Evolutionary conservation across 30 jellyfish, hydroid and myxozoan genomes (phyloP), one percentile per base, ranked within the genome.

Genomic region (Pseudorhiza aurosa): DNA sequence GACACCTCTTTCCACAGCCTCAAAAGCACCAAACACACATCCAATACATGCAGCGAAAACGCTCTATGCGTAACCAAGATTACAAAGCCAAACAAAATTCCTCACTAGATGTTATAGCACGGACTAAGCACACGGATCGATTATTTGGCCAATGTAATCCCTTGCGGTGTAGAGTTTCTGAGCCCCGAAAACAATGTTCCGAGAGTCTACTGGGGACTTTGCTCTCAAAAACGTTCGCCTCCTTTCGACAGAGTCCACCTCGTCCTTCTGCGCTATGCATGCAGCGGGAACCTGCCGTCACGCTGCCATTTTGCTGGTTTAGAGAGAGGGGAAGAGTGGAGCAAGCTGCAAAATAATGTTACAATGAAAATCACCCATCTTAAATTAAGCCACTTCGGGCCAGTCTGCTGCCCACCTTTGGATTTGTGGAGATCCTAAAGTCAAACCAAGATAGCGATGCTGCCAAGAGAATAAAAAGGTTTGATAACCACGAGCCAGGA

Each of bases 361-460:
- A 53, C 67, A 53, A 53, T 53, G 5, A 53, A n/a, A 21, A 15
- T 15, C 67, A n/a, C 24, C 8, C 8, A 53, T 53, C 33, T n/a
- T 10, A 2, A 21, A 12, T 21, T 22, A 53, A 53, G 24, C 35
- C 33, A 21, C 67, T 53, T 53, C 10, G 35, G 24, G 35, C 37
- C 67, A 53, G 19, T 53, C 67, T 53, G 37, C 67, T 36, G 67
- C 67, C 67, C 67, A 53, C 67, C 67, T 32, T 64, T 33, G 77
- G 77, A 39, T 64, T 26, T 11, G 27, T 25, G 35, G 53, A 33
- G 35, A 64, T 64, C 53, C 77, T 29, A 21, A 55, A 26, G 51
- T 60, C 31, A 60, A 26, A 55, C 55, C 70, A 31, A 60, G 75
- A 39, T 26, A 49, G 63, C n/a, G n/a, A 49, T 4, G 27, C 51